Evolutionary conservation across 2,888 invertebrate species (phyloP).

Genomic region (Cartodere bifasciata): DNA sequence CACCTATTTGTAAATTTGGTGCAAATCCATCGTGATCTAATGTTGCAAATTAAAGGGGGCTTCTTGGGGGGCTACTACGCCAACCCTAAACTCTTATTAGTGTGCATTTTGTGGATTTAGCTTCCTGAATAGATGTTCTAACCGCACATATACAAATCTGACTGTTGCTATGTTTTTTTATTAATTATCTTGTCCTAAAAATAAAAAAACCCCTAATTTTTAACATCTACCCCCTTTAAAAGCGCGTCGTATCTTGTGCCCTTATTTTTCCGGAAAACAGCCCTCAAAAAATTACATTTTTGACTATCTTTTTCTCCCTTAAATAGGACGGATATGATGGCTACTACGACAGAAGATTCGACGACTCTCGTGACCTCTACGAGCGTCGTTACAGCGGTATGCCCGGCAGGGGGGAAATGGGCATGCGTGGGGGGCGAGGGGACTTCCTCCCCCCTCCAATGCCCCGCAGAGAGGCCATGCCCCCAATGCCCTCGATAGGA

Average conservation of each 20-base stretch:
- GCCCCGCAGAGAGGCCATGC: constrained; percentile 61
- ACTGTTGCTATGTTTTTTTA: no score
- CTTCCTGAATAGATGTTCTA: no score
- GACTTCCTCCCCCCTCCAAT: constrained; percentile 64
- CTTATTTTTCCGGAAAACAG: constrained; percentile 10
- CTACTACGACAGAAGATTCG: constrained; percentile 72
- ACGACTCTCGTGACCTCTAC: constrained; percentile 66
- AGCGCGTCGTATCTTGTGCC: background rate
- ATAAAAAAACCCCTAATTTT: no score
- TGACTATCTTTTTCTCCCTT: constrained; percentile 5
- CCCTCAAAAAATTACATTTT: no score
- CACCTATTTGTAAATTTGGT: no score
- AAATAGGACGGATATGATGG: constrained; percentile 57
- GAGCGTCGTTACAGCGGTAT: constrained; percentile 62
- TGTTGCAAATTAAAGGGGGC: no score
- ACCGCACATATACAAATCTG: no score
- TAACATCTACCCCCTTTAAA: background rate
- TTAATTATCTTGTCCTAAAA: no score
- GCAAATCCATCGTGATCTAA: no score
- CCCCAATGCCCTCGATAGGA: constrained; percentile 49
- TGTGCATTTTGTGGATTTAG: no score
- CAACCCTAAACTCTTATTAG: no score
- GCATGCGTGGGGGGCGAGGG: constrained; percentile 39
- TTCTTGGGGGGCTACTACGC: no score
- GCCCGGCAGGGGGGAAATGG: constrained; percentile 38